phyloP scores from a whole-genome alignment of 2,113 vertebrate species.

The Rhodinocichla rosea region DNA sequence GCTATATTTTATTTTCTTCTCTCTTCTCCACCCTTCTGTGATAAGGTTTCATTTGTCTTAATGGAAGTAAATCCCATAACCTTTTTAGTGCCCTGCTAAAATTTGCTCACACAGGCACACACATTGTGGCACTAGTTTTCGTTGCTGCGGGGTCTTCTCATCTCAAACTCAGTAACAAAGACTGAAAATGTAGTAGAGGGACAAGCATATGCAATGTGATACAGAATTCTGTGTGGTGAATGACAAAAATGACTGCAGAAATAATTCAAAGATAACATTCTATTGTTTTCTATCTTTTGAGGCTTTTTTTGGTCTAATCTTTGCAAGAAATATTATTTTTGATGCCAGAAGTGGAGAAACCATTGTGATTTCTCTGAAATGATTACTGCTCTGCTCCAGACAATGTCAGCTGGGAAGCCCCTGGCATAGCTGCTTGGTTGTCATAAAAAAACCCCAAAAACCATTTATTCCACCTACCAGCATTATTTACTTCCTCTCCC shows the following conservation, averaged over 20 bases:
- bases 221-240: neutral
- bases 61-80: neutral
- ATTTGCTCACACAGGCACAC: neutral
- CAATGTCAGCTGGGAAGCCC: neutral
- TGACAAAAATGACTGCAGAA: neutral
- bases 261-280: neutral
- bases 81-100: neutral
- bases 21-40: neutral
- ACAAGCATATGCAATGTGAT: neutral
- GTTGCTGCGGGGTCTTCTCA: neutral
- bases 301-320: neutral
- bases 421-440: neutral
- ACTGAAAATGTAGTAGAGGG: neutral
- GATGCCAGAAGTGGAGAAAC: neutral
- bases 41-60: neutral
- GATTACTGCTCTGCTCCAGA: neutral
- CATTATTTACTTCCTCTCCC: neutral
- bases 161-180: neutral
- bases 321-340: neutral
- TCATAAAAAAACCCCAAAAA: neutral
- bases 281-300: neutral
- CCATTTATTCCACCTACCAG: neutral
- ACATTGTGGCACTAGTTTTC: neutral
- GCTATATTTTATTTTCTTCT: neutral
- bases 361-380: neutral